Base-by-base conservation (phyloP, 1,140 invertebrate species). In the Drosophila aff. region DNA sequence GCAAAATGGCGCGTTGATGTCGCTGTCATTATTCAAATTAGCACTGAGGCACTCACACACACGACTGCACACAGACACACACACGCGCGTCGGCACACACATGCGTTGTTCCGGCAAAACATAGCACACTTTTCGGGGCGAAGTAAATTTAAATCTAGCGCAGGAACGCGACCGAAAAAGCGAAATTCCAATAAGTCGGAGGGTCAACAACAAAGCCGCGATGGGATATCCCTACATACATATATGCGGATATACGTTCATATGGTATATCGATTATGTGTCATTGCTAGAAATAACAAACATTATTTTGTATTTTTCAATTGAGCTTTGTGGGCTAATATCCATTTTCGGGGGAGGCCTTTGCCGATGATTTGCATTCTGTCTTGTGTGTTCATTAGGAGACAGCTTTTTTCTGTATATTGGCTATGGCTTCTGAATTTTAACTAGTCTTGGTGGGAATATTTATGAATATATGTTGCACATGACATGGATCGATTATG, bases 1-100 rank as follows among this genome's bases (percentile, higher is more conserved):
- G 81, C 85, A 85, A 89, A 90, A 90, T 90, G 85, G 71, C 86
- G 76, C 85, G 76, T 73, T 90, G 85, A 82, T 80, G 85, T 84
- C 81, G 81, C 76, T 90, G 79, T 90, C 85, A 90, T 90, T 90
- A 90, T 90, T 90, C 85, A 90, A 90, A 90, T 90, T 90, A 90
- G 85, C 79, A 79, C 62, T 76, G 80, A 77, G 71, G 57, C 81
- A 81, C 71, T 50, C 53, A 73, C 68, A 74, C 82, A 76, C 75
- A 72, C 78, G 82, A 52, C 38, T 79, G 74, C 77, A 89, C 81
- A 58, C 38, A 80, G 49, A 67, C 47, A 40, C 53, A 43, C 53
- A 11, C 41, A 43, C 41, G 41, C 50, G 21, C 36, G 16, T 40
- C 43, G 40, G 33, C 26, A 31, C 26, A 49, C 82, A 69, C 64